Percentiles rank a stretch among this genome's conserved stretches.
Evolutionary conservation across 1,140 invertebrate genomes (phyloP).

Genomic region (Ips typographus): DNA sequence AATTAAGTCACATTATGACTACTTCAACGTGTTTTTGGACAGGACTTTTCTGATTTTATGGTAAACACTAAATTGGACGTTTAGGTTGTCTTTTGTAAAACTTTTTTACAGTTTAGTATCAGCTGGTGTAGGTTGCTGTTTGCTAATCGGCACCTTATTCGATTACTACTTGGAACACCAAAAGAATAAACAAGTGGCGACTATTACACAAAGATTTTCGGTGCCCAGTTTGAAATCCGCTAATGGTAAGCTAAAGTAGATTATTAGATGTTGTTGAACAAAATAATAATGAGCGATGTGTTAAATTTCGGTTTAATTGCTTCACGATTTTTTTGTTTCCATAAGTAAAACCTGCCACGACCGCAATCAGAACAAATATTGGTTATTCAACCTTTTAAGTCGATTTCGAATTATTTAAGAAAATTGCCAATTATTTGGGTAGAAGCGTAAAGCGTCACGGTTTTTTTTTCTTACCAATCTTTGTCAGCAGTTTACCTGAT

Average conservation of each 20-base stretch:
- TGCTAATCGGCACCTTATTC: slow-evolving; percentile 64
- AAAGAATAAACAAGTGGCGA: slow-evolving; percentile 38
- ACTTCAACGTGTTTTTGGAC: slow-evolving; percentile 67
- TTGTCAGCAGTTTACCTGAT: too few species aligned
- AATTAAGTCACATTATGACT: slow-evolving; percentile 66
- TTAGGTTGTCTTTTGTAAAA: slow-evolving; percentile 2
- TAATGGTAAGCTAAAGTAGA: slow-evolving; percentile 34
- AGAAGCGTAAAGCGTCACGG: not conserved
- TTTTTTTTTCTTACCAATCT: not conserved
- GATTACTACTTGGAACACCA: slow-evolving; percentile 52
- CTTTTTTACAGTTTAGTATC: slow-evolving; percentile 60
- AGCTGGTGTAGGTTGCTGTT: slow-evolving; percentile 56
- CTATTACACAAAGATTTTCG: slow-evolving; percentile 26
- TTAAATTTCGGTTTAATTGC: slow-evolving; percentile 1
- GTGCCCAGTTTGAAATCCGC: slow-evolving; percentile 40
- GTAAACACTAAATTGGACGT: slow-evolving; percentile 57
- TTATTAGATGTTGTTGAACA: not conserved
- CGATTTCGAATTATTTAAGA: not conserved
- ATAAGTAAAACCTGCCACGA: not conserved
- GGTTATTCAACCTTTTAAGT: not conserved
- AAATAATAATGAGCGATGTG: not conserved
- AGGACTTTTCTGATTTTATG: slow-evolving; percentile 69
- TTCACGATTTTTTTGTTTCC: not conserved
- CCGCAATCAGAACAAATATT: not conserved
- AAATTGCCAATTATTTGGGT: not conserved